Percentiles rank a stretch among this genome's conserved stretches.
Evolutionary conservation across 2,888 invertebrate species (phyloP).

Genomic region (Lycaena phlaeas): DNA sequence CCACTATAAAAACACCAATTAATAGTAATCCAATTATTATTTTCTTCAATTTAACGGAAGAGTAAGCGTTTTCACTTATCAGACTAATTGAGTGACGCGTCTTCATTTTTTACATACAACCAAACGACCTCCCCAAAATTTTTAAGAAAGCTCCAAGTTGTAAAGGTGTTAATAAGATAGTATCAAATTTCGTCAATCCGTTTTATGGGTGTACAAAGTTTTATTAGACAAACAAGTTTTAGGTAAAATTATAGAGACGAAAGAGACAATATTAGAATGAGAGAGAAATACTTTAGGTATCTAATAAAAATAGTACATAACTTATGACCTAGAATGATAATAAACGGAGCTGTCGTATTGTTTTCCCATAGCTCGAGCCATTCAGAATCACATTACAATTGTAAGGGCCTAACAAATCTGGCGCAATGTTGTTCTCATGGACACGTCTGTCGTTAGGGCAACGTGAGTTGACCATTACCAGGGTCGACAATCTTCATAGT

Average conservation of each 20-base stretch:
- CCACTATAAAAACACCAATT: too few relatives aligned
- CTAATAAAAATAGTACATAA: neutral
- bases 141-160: neutral
- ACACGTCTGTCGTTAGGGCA: constrained; percentile 71
- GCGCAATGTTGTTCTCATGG: constrained; percentile 68
- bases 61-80: too few relatives aligned
- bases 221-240: too few relatives aligned
- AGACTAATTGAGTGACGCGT: neutral
- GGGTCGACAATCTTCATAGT: too few relatives aligned
- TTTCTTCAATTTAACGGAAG: too few relatives aligned
- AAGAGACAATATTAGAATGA: too few relatives aligned
- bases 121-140: neutral
- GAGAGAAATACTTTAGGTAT: too few relatives aligned
- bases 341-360: constrained; percentile 45
- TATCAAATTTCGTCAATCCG: constrained; percentile 1
- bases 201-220: too few relatives aligned
- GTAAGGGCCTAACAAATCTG: constrained; percentile 66
- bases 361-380: constrained; percentile 63
- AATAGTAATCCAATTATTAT: too few relatives aligned
- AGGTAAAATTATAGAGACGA: too few relatives aligned
- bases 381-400: constrained; percentile 71
- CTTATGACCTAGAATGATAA: constrained; percentile 58
- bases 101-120: neutral
- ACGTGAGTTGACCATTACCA: constrained; percentile 74
- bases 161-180: constrained; percentile 4